phyloP scores from a whole-genome alignment of 1,140 invertebrate species.

The Copidosoma floridanum region DNA sequence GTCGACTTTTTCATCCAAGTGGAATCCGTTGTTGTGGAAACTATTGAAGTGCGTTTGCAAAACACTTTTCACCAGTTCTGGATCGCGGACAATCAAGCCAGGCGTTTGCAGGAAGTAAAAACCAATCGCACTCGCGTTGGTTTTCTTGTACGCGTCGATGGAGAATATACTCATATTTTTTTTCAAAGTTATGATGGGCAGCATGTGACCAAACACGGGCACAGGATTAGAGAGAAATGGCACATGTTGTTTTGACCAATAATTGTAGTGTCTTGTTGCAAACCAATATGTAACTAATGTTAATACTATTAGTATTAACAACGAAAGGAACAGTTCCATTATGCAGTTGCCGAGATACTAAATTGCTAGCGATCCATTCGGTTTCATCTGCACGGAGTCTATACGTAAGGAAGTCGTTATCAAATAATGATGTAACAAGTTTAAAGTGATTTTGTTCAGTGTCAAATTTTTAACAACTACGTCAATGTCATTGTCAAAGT shows the following conservation, averaged over 20 bases:
- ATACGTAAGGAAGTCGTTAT: too few species aligned
- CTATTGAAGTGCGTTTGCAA: slow-evolving; percentile 43
- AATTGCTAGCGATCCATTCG: too few species aligned
- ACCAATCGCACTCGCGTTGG: slow-evolving; percentile 36
- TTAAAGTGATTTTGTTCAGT: too few species aligned
- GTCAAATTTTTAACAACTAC: too few species aligned
- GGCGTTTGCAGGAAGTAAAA: slow-evolving; percentile 41
- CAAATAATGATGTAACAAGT: too few species aligned
- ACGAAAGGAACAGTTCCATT: too few species aligned
- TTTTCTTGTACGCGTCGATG: background rate
- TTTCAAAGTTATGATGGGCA: background rate
- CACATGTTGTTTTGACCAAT: background rate
- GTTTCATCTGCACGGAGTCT: too few species aligned
- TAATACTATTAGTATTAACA: too few species aligned
- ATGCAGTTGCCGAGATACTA: too few species aligned
- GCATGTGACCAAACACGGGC: background rate
- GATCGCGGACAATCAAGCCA: slow-evolving; percentile 41
- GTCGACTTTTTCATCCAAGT: slow-evolving; percentile 27
- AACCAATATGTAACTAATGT: too few species aligned
- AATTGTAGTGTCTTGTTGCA: too few species aligned
- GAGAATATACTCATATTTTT: background rate
- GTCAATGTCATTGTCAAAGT: too few species aligned
- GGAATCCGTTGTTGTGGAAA: slow-evolving; percentile 25
- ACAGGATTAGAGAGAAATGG: background rate
- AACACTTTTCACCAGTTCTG: slow-evolving; percentile 43